Conservation (phyloP, 2,113 vertebrate species). For the Tragelaphus buxtoni region DNA sequence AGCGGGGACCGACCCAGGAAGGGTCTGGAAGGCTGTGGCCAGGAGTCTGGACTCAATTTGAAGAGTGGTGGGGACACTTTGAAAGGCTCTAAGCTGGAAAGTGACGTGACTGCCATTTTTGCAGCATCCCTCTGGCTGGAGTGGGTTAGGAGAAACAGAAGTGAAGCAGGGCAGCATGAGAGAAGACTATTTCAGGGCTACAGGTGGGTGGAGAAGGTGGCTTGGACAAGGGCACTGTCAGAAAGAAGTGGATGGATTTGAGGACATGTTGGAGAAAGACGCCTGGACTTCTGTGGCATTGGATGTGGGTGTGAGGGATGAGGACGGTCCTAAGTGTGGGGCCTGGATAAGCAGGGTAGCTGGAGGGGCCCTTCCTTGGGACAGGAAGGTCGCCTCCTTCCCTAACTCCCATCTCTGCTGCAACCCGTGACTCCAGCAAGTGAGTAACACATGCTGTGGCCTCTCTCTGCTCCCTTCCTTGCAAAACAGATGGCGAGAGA, state of each 20-base stretch:
- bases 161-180: no score
- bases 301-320: not conserved
- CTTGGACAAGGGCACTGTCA: rapidly evolving
- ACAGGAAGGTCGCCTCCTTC: not conserved
- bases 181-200: not conserved
- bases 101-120: not conserved
- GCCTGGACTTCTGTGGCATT: not conserved
- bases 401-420: not conserved
- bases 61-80: not conserved
- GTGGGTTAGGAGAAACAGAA: not conserved
- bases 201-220: not conserved
- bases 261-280: not conserved
- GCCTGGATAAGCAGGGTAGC: not conserved
- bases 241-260: not conserved
- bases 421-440: constrained; percentile 17
- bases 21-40: not conserved
- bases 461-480: constrained; percentile 52
- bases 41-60: not conserved
- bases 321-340: not conserved
- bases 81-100: not conserved
- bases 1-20: not conserved
- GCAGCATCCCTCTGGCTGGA: not conserved
- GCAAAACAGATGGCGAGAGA: constrained; percentile 60
- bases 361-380: not conserved
- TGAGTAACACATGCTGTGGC: constrained; percentile 19